Percentiles rank a stretch among this genome's conserved stretches.
Evolutionary conservation across 2,888 invertebrate genomes (phyloP).

Genomic region (Chelonus formosanus): DNA sequence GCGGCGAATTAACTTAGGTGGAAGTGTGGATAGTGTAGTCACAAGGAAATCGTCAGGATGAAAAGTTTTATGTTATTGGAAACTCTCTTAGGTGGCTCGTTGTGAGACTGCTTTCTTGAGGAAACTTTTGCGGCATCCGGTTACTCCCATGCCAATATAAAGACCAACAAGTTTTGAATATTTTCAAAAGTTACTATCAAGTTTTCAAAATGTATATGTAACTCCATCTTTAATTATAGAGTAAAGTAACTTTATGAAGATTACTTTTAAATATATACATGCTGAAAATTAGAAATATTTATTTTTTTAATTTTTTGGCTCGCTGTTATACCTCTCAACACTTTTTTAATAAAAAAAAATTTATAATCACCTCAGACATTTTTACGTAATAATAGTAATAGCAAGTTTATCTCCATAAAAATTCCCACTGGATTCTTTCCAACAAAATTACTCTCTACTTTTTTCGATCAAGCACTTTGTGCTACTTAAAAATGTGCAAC

Average conservation of each 20-base stretch:
- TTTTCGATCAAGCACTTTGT: conserved; percentile 1
- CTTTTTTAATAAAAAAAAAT: too few relatives aligned
- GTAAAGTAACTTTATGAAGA: too few relatives aligned
- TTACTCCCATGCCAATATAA: conserved; percentile 16
- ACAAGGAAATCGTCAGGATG: not conserved
- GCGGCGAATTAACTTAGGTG: conserved; percentile 48
- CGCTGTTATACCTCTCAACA: too few relatives aligned
- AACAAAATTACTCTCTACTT: conserved; percentile 1
- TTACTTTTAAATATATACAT: too few relatives aligned
- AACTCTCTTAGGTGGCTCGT: conserved; percentile 8
- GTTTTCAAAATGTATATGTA: not conserved
- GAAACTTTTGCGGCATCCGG: conserved; percentile 4
- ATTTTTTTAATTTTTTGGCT: too few relatives aligned
- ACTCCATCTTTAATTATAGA: too few relatives aligned
- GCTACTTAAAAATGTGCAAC: conserved; percentile 4
- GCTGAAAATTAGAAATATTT: too few relatives aligned
- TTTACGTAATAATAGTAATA: conserved; percentile 1
- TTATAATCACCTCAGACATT: conserved; percentile 7
- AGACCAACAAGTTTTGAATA: conserved; percentile 13
- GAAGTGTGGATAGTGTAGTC: not conserved
- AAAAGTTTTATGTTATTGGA: conserved; percentile 16
- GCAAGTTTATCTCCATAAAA: conserved; percentile 9
- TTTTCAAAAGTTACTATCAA: conserved; percentile 12
- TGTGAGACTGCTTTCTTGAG: conserved; percentile 6
- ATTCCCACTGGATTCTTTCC: conserved; percentile 8